phyloP scores from a whole-genome alignment of 2,888 invertebrate species.

The Flexamia atlantica region DNA sequence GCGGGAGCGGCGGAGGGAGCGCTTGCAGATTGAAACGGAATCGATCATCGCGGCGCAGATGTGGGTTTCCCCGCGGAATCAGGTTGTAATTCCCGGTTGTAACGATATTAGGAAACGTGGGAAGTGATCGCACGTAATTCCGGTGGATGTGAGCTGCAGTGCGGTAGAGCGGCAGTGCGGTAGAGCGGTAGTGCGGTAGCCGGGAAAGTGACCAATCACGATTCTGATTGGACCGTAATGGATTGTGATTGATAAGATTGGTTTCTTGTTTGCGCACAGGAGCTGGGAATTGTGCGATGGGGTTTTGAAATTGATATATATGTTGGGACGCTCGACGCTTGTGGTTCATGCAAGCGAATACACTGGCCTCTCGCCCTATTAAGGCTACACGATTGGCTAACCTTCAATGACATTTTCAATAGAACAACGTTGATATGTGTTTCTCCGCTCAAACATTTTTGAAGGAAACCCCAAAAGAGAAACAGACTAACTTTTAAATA shows the following conservation, averaged over 20 bases:
- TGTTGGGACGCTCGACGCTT: too few relatives aligned
- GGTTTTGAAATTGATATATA: too few relatives aligned
- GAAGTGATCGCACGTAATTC: conserved; percentile 35
- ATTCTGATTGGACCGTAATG: background rate
- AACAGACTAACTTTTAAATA: too few relatives aligned
- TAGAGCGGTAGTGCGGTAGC: background rate
- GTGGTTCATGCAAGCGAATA: too few relatives aligned
- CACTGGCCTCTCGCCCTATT: too few relatives aligned
- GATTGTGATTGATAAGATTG: conserved; percentile 41
- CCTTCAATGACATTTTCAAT: too few relatives aligned
- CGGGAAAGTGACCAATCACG: conserved; percentile 33
- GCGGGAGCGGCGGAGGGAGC: background rate
- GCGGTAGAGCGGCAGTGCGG: background rate
- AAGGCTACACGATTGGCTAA: too few relatives aligned
- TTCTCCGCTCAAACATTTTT: too few relatives aligned
- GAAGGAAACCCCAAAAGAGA: too few relatives aligned
- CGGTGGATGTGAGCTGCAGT: background rate
- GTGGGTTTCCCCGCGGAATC: conserved; percentile 11
- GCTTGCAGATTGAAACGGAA: conserved; percentile 6
- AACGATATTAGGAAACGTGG: conserved; percentile 7
- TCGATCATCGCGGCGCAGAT: background rate
- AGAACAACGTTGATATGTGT: too few relatives aligned
- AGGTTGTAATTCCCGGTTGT: conserved; percentile 19
- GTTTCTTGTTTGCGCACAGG: background rate
- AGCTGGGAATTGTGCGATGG: background rate